Evolutionary conservation across 1,140 invertebrate species (phyloP).

Genomic region (Vanessa tameamea): DNA sequence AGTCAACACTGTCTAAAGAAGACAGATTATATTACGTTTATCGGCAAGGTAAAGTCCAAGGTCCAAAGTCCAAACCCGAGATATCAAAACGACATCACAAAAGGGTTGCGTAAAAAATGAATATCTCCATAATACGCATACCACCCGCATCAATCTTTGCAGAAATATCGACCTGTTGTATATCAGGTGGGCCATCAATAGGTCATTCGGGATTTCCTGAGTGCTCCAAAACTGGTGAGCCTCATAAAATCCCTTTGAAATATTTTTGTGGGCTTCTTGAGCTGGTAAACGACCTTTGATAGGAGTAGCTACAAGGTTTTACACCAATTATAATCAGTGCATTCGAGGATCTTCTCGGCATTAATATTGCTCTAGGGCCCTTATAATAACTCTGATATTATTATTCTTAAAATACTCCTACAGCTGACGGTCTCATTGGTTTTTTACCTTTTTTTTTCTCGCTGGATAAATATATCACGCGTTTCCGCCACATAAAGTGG

Average conservation of each 20-base stretch:
- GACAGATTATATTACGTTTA: not conserved
- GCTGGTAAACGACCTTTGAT: not conserved
- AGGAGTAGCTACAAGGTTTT: not conserved
- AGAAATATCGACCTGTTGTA: not conserved
- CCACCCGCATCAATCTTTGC: slow-evolving; percentile 19
- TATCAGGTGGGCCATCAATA: not conserved
- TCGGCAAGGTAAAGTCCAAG: not conserved
- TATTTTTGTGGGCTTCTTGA: not conserved
- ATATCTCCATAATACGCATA: slow-evolving; percentile 10
- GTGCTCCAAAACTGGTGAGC: not conserved
- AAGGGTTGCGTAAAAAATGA: not conserved
- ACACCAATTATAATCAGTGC: not conserved
- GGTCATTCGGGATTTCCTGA: slow-evolving; percentile 9
- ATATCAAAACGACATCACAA: slow-evolving; percentile 13
- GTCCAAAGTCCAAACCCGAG: not conserved
- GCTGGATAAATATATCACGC: no score
- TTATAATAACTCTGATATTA: no score
- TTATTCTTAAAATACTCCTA: no score
- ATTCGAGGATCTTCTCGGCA: no score
- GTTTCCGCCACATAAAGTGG: no score
- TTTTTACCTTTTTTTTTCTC: no score
- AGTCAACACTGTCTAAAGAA: no score
- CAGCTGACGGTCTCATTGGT: no score
- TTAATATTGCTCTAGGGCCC: no score
- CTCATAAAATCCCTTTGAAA: slow-evolving; percentile 9